Conservation (phyloP, 2,113 vertebrate genomes). For the Chaetorhynchus papuensis region DNA sequence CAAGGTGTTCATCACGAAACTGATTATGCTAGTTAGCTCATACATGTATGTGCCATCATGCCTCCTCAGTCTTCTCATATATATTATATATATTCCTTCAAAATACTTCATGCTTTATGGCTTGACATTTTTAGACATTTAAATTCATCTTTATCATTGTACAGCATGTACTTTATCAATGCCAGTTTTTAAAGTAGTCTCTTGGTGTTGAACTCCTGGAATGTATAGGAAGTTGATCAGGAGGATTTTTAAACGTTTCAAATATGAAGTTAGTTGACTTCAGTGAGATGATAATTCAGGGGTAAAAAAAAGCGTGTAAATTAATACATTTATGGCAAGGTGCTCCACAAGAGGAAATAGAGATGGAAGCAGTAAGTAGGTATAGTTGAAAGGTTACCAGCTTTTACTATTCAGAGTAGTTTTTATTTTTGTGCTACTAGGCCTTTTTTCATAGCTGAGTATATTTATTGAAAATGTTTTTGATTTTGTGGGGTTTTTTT, state of each 20-base stretch:
- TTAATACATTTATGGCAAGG: background rate
- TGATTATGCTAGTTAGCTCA: background rate
- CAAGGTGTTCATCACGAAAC: background rate
- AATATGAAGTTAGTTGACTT: background rate
- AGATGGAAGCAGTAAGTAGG: background rate
- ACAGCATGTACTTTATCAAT: background rate
- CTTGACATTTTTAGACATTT: background rate
- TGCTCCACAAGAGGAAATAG: background rate
- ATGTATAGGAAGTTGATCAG: background rate
- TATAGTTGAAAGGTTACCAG: background rate
- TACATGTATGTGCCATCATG: background rate
- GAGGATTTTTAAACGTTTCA: background rate
- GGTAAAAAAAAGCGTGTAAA: background rate
- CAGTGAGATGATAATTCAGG: background rate
- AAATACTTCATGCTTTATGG: background rate
- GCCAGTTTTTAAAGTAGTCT: background rate
- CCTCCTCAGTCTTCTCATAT: background rate
- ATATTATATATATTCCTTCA: background rate
- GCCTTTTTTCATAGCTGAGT: background rate
- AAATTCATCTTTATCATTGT: background rate
- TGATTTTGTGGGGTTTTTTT: background rate
- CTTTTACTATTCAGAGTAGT: background rate
- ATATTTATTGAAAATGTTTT: background rate
- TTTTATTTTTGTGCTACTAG: background rate
- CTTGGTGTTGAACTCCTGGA: background rate